Conservation (phyloP, 2,797 vertebrate genomes). For the Muscicapa comitata region DNA sequence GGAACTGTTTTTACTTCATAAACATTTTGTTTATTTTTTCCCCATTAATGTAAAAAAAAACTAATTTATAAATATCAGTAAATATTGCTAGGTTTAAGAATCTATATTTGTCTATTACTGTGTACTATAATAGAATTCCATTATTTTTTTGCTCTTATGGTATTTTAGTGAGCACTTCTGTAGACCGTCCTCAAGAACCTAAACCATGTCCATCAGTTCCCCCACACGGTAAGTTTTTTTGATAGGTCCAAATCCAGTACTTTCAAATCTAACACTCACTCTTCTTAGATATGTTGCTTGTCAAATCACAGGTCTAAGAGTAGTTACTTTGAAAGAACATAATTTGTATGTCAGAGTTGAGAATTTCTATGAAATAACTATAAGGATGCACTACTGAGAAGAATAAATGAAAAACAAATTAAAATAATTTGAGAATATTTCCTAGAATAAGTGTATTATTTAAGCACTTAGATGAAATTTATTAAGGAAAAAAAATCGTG, state of each 20-base stretch:
- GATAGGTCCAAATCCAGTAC: neutral
- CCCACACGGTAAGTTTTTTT: conserved; percentile 62
- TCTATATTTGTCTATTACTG: neutral
- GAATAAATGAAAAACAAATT: neutral
- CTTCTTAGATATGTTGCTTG: neutral
- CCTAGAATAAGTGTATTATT: neutral
- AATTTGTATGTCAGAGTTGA: neutral
- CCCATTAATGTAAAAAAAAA: neutral
- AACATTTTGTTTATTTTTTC: neutral
- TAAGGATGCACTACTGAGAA: neutral
- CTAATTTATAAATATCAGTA: neutral
- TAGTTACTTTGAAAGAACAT: neutral
- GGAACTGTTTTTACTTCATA: neutral
- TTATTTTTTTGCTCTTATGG: neutral
- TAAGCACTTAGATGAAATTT: neutral
- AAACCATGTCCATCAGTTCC: conserved; percentile 7
- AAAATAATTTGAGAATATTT: neutral
- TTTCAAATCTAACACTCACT: neutral
- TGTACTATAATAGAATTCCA: neutral
- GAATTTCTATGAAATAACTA: neutral
- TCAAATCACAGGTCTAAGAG: neutral
- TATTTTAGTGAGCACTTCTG: conserved; percentile 51
- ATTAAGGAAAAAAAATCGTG: neutral
- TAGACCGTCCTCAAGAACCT: conserved; percentile 49
- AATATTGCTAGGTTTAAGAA: neutral